phyloP scores from a whole-genome alignment of 2,113 vertebrate genomes.

The Myotis lucifugus region DNA sequence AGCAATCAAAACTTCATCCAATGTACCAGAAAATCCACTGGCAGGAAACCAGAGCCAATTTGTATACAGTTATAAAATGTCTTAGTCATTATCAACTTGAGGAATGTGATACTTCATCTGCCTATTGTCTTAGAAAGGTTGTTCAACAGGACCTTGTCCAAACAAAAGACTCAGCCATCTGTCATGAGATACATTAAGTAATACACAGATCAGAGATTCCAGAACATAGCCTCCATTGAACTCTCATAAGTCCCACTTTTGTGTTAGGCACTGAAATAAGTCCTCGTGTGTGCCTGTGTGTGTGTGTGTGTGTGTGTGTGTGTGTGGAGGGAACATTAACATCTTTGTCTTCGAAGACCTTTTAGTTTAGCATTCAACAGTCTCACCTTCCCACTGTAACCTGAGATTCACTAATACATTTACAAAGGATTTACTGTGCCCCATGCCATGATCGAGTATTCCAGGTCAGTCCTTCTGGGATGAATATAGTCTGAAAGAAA shows the following conservation, averaged over 20 bases:
- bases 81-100: conserved; percentile 34
- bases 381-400: neutral
- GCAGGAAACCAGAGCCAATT: conserved; percentile 59
- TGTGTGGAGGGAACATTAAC: neutral
- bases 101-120: conserved; percentile 8
- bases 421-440: neutral
- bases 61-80: conserved; percentile 63
- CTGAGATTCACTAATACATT: neutral
- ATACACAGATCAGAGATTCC: neutral
- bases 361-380: neutral
- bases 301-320: neutral
- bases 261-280: neutral
- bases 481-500: neutral
- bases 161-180: neutral
- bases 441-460: neutral
- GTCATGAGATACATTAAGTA: neutral
- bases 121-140: neutral
- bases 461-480: neutral
- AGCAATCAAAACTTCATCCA: conserved; percentile 67
- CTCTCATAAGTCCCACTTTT: neutral
- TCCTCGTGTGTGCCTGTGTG: neutral
- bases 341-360: neutral
- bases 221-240: neutral
- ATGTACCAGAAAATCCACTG: conserved; percentile 47
- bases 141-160: neutral